Percentiles rank a stretch among this genome's conserved stretches.
phyloP scores from a whole-genome alignment of 37 sponge, comb jelly and placozoan genomes.

The Aplysina aerophoba region DNA sequence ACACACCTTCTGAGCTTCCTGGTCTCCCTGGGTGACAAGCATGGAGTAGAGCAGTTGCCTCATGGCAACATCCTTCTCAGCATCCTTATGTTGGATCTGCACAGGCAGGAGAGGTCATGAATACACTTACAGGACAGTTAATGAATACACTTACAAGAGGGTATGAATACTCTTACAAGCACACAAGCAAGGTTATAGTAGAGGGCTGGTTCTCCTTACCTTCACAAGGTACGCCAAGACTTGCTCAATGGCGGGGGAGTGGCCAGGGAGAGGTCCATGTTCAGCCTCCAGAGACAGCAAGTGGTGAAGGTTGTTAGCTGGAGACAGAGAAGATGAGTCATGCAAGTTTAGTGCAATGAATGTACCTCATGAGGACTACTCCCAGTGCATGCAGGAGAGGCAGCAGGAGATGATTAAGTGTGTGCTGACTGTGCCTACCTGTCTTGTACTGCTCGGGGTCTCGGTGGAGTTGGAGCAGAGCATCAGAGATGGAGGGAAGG shows the following conservation, averaged over 20 bases:
- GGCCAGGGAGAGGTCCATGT: constrained; percentile 43
- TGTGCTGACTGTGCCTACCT: constrained; percentile 17
- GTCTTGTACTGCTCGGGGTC: constrained; percentile 28
- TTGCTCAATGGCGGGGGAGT: constrained; percentile 27
- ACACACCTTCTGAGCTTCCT: constrained; percentile 48
- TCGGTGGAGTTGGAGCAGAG: constrained; percentile 27
- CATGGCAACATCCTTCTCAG: constrained; percentile 30
- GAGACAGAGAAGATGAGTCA: too few species aligned
- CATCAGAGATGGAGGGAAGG: constrained; percentile 24
- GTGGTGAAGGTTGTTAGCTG: constrained; percentile 35
- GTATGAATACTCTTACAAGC: too few species aligned
- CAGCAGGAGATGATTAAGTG: neutral
- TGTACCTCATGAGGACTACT: neutral
- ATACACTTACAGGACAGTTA: too few species aligned
- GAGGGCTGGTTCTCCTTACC: too few species aligned
- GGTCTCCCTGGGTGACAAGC: constrained; percentile 45
- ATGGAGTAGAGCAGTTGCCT: constrained; percentile 49
- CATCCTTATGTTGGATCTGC: neutral
- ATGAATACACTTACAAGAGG: too few species aligned
- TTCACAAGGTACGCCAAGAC: constrained; percentile 38
- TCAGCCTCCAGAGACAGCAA: constrained; percentile 50
- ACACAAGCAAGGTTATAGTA: too few species aligned
- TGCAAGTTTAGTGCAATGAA: neutral
- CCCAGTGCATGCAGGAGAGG: neutral
- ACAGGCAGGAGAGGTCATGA: too few species aligned